Percentiles rank a stretch among this genome's conserved stretches.
These are phyloP conservation scores for Meles meles DNA, from an alignment of 2,113 vertebrate genomes.

Conservation along the genomic window DNA sequence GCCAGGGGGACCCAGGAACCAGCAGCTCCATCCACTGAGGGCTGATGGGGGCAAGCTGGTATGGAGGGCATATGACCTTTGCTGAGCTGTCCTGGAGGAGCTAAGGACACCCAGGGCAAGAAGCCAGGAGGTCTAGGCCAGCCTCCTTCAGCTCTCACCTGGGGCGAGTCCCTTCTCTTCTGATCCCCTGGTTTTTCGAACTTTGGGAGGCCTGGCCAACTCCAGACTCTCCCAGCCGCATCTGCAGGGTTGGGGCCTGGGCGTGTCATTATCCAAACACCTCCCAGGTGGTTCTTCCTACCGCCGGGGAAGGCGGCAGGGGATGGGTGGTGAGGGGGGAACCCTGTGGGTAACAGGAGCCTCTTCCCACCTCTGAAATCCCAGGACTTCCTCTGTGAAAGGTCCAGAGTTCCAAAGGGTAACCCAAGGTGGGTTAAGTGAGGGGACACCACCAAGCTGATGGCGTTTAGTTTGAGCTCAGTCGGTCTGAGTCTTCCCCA, in stretches of 20 bases:
- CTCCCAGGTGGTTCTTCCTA: not conserved
- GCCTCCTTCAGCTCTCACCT: not conserved
- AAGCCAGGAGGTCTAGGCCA: not conserved
- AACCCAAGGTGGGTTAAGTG: not conserved
- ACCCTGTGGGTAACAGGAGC: not conserved
- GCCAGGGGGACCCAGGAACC: not conserved
- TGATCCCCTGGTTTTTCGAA: not conserved
- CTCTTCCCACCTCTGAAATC: not conserved
- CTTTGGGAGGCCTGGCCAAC: not conserved
- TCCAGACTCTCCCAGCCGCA: not conserved
- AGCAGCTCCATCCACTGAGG: too few relatives aligned
- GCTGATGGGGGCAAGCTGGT: not conserved
- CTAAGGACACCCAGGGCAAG: not conserved
- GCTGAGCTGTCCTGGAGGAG: not conserved
- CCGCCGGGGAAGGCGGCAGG: not conserved
- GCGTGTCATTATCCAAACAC: not conserved
- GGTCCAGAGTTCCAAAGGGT: not conserved
- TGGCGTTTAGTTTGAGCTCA: not conserved
- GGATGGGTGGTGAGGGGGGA: too few relatives aligned
- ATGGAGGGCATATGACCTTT: not conserved
- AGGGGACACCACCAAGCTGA: not conserved
- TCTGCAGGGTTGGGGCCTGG: fast-evolving
- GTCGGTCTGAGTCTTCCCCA: not conserved
- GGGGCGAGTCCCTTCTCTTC: not conserved
- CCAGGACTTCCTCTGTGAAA: not conserved